Evolutionary conservation across 2,888 invertebrate species (phyloP), one percentile per base, ranked within the genome.

Genomic region (Apoderus coryli): DNA sequence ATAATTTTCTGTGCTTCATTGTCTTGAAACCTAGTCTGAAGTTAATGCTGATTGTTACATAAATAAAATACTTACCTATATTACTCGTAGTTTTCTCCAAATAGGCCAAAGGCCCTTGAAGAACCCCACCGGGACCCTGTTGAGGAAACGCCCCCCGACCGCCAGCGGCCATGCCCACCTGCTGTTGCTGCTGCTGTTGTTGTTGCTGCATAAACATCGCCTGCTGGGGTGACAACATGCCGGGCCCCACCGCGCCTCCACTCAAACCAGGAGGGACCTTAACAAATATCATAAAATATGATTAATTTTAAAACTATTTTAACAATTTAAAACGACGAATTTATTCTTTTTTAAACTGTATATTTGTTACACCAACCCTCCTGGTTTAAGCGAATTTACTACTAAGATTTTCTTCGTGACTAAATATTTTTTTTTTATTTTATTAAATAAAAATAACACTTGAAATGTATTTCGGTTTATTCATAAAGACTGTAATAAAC

Each of bases 71-170:
- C 35, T 39, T 56, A 70, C 72, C 86, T 69, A 88, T 86, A 61
- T 84, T 86, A 60, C 84, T 84, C 49, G 86, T 81, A 41, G 85
- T 85, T 64, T 86, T 85, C 64, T 88, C 86, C 37, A 89, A 63
- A 52, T 77, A 86, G 1, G 86, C 86, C 38, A 88, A 64, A 1
- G 86, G 88, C 4, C 86, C 85, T 43, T 82, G 84, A 32, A 84
- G 63, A 2, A 76, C 65, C 37, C 63, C 59, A 26, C 53, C 56
- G 2, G 63, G 64, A 29, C 56, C 56, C 42, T 57, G 59, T 47
- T 68, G 68, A 16, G 53, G 48, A 48, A 57, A 59, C 40, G 60
- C 60, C 1, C 64, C 62, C 2, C 68, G 64, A 9, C 67, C 59
- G 1, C 67, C 64, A 4, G 49, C 50, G 4, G 31, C 34, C 14